Conservation (phyloP, 2,113 vertebrate genomes). For the Nothobranchius kuhntae region DNA sequence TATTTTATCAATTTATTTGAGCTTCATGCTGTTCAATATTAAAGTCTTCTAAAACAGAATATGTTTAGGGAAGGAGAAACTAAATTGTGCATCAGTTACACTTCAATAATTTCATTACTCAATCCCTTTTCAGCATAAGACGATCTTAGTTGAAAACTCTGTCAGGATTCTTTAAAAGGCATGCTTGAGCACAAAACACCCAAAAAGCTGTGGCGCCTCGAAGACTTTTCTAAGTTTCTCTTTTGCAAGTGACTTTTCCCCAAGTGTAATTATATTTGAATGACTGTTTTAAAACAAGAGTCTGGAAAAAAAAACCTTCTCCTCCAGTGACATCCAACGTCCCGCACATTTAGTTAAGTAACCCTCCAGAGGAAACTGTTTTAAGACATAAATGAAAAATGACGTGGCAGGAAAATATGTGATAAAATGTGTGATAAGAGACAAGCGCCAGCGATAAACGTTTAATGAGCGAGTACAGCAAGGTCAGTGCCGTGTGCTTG, state of each 20-base stretch:
- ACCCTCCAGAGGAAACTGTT: not conserved
- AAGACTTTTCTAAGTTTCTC: not conserved
- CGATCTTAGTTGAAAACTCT: too few species aligned
- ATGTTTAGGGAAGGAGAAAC: too few species aligned
- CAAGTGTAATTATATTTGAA: constrained; percentile 5
- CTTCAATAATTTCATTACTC: too few species aligned
- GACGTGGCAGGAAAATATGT: not conserved
- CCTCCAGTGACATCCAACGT: not conserved
- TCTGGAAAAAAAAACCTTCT: not conserved
- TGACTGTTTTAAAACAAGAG: constrained; percentile 10
- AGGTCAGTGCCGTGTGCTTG: not conserved
- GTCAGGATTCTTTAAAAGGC: too few species aligned
- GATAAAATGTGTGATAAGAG: not conserved
- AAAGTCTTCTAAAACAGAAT: too few species aligned
- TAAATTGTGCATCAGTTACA: too few species aligned
- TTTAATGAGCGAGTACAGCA: not conserved
- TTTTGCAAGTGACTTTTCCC: not conserved
- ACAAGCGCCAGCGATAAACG: not conserved
- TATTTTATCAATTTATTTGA: too few species aligned
- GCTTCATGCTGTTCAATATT: too few species aligned
- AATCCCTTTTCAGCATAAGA: not conserved
- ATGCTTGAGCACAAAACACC: too few species aligned
- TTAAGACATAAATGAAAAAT: constrained; percentile 1
- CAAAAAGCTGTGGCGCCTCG: not conserved
- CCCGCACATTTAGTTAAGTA: not conserved